Base-by-base conservation (phyloP, 2,888 invertebrate genomes). In the Lycocerus yunnanus region DNA sequence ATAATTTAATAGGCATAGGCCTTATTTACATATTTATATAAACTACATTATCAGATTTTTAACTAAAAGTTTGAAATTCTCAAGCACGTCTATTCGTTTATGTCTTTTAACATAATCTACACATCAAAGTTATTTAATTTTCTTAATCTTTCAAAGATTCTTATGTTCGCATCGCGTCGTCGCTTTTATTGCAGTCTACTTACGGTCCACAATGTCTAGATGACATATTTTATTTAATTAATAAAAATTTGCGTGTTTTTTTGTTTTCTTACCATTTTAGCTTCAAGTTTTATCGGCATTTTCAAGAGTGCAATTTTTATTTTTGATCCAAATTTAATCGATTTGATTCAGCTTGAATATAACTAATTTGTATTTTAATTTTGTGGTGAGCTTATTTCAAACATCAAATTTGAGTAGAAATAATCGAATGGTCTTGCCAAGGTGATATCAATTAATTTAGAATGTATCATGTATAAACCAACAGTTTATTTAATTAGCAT, bases 401-500 rank as follows among this genome's bases (percentile, higher is more conserved):
- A n/a, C 43, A 43, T 43, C 43, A 27, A n/a, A 27, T n/a, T n/a
- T n/a, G 13, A 13, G 27, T n/a, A 1, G 43, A 43, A 43, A 43
- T 43, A 43, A 43, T 43, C 43, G 43, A 43, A 6, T 43, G 43
- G 43, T 43, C 43, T 20, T 63, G 61, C 9, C 18, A 63, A 66
- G 59, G 66, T 66, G 66, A 59, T 15, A 58, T 27, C 65, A 71
- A 71, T 71, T 71, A 71, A 27, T 66, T 24, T 66, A 16, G 59
- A 71, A 66, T 59, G 66, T 66, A 59, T 71, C 71, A 66, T 71
- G 58, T 71, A 66, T 18, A n/a, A 71, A 27, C 71, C 66, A 66
- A 71, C 66, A 63, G 66, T 66, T n/a, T 66, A 71, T 71, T 66
- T 71, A 71, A 71, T 71, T 71, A 71, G 65, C 21, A 65, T 66